phyloP scores from a whole-genome alignment of 2,888 invertebrate genomes.

The Dusona sp. region DNA sequence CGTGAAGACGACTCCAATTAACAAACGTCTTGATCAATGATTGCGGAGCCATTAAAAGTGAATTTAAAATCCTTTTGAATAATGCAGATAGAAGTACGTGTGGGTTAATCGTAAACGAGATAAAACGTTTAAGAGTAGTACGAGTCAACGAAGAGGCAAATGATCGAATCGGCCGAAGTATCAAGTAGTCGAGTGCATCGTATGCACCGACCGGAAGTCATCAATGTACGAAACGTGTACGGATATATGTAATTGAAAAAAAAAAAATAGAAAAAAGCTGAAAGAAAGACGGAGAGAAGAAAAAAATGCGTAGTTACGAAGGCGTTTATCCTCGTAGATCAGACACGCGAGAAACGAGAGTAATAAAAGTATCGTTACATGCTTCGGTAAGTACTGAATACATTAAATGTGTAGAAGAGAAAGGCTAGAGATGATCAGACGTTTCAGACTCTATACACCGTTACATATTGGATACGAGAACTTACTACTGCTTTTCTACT shows the following conservation, averaged over 20 bases:
- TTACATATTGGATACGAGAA: slow-evolving; percentile 26
- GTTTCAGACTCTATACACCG: slow-evolving; percentile 34
- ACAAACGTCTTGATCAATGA: neutral
- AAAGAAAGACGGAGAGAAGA: neutral
- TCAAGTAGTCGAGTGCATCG: slow-evolving; percentile 29
- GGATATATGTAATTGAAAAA: neutral
- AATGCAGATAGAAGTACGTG: neutral
- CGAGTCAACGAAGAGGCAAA: slow-evolving; percentile 37
- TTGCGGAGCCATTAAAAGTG: neutral
- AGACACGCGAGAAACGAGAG: slow-evolving; percentile 16
- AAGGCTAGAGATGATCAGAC: slow-evolving; percentile 54
- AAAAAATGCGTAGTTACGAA: slow-evolving; percentile 24
- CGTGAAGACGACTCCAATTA: neutral
- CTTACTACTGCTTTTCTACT: slow-evolving; percentile 29
- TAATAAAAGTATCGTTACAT: slow-evolving; percentile 39
- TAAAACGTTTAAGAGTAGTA: slow-evolving; percentile 21
- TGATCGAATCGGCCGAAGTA: slow-evolving; percentile 7
- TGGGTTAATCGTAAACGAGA: neutral
- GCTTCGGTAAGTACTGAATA: slow-evolving; percentile 19
- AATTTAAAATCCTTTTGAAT: slow-evolving; percentile 1
- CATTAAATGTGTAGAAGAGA: slow-evolving; percentile 37
- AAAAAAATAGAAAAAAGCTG: neutral
- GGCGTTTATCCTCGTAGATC: slow-evolving; percentile 31
- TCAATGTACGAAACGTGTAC: slow-evolving; percentile 17
- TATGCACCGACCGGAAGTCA: slow-evolving; percentile 38